Evolutionary conservation across 2,113 vertebrate species (phyloP), one percentile per base, ranked within the genome.

Genomic region (Tupaia chinensis): DNA sequence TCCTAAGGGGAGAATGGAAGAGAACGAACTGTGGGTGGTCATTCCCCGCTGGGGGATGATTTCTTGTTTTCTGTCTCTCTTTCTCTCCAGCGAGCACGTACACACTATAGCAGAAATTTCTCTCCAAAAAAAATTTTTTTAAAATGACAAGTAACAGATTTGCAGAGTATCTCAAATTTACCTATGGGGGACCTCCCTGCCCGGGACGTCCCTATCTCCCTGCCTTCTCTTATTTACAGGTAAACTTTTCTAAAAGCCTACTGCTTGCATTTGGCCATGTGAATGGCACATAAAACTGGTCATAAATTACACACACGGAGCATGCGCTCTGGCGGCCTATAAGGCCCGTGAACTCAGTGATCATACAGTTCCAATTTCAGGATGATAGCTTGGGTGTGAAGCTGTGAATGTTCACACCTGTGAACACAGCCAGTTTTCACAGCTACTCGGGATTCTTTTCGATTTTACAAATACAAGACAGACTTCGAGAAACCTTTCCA

Each of bases 401-500:
- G n/a, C 65, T 70, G 85, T 56, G 34, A 85, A 60, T 29, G 25
- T n/a, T 63, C 72, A n/a, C 29, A 81, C 68, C 58, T 70, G 54
- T 74, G 81, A 95, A 54, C n/a, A 5, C 20, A 23, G 54, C 82
- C 56, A 53, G 27, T 84, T 83, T 63, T 44, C 78, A 83, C 25
- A 79, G 69, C 29, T 74, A 29, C 25, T 76, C 56, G 54, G 78
- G 63, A 25, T 89, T 84, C 87, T 32, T 73, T 44, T 66, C 66
- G 56, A 54, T 58, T 54, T 92, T 61, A 79, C 76, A 91, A 80
- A 76, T 60, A 8, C 14, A 29, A 94, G 54, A 15, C n/a, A n/a
- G 89, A 68, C 44, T 65, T 73, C 66, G 16, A 78, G 54, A 93
- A 83, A 81, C n/a, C 54, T 79, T 72, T 78, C 77, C 60, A 87